Evolutionary conservation across 2,888 invertebrate genomes (phyloP).

Genomic region (Pocota personata): DNA sequence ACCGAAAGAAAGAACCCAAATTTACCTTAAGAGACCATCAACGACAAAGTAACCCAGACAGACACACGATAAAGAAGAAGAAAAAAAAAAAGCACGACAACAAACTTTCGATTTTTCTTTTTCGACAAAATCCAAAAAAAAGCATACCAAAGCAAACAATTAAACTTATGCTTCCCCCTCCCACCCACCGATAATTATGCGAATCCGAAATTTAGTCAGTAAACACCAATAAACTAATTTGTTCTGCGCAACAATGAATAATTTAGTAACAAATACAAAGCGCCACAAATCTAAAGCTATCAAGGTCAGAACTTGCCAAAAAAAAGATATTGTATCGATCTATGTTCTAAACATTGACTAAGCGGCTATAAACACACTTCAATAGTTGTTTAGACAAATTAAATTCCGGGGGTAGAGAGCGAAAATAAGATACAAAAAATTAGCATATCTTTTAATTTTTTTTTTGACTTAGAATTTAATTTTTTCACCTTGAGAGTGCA

Average conservation of each 20-base stretch:
- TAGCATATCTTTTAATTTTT: conserved; percentile 42
- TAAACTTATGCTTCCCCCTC: not conserved
- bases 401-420: not conserved
- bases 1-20: conserved; percentile 28
- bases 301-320: conserved; percentile 58
- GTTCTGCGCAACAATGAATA: conserved; percentile 40
- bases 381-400: conserved; percentile 36
- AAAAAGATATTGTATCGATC: conserved; percentile 14
- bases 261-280: conserved; percentile 10
- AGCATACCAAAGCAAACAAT: conserved; percentile 23
- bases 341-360: conserved; percentile 61
- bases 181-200: not conserved
- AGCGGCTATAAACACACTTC: conserved; percentile 41
- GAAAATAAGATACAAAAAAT: conserved; percentile 26
- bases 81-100: not conserved
- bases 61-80: not conserved
- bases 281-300: conserved; percentile 23
- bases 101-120: conserved; percentile 50
- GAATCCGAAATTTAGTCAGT: not conserved
- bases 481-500: conserved; percentile 50
- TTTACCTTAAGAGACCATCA: conserved; percentile 18
- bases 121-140: conserved; percentile 10
- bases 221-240: conserved; percentile 33
- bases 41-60: conserved; percentile 1
- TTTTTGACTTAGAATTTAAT: conserved; percentile 42